Evolutionary conservation across 2,797 vertebrate species (phyloP), one percentile per base, ranked within the genome.

Genomic region (Argentina silus): DNA sequence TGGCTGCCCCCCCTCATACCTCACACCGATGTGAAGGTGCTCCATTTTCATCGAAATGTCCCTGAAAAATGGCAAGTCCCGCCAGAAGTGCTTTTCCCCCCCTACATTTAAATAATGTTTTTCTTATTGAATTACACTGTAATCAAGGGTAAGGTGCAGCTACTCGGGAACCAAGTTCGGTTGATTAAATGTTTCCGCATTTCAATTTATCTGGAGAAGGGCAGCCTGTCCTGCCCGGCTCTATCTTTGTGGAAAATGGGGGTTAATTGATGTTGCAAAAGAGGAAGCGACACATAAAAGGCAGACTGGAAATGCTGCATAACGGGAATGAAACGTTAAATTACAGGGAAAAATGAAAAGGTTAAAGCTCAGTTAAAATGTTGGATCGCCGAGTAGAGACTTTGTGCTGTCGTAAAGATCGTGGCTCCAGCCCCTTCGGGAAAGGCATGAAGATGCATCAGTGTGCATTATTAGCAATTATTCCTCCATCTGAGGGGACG

Each of bases 251-350:
- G 67, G 73, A 71, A 85, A 87, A 85, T 78, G 48, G 75, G 50
- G 76, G 51, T 85, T 87, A 85, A 89, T 83, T 88, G 81, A 87
- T 85, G 78, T 86, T 86, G 75, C 43, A 23, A 70, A 69, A 75
- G 73, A 68, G 61, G 69, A 74, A 73, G 66, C 75, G 55, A 70
- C 83, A 81, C 63, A 70, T 83, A 81, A 83, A 85, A 76, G 64
- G 36, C 15, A 67, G 6, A 36, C 63, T 65, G 64, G 69, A 83
- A 74, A 79, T 50, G 71, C 75, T 81, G 61, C 72, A 70, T 81
- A 76, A 62, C 6, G 47, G 63, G 57, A 77, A 45, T 0, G 0
- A 78, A 65, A 53, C 45, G 45, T 74, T 70, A 12, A 79, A 70
- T 81, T 80, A 81, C 73, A 51, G 64, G 68, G 55, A 66, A 80